Percentiles rank a stretch among this genome's conserved stretches.
phyloP scores from a whole-genome alignment of 2,113 vertebrate species.

The Abramis brama region DNA sequence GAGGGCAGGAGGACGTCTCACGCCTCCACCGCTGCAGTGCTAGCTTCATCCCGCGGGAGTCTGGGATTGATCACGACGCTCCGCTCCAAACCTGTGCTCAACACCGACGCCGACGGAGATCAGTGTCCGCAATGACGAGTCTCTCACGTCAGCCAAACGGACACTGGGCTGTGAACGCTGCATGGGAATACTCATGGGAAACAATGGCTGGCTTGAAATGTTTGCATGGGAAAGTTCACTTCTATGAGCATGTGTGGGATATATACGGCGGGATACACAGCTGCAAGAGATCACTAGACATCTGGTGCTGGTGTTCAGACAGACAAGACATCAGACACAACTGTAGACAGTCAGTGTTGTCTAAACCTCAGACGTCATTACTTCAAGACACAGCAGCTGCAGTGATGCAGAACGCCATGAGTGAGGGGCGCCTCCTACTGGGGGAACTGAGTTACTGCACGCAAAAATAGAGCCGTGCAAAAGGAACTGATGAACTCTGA shows the following conservation, averaged over 20 bases:
- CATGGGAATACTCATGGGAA: not conserved
- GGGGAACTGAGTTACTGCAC: not conserved
- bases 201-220: not conserved
- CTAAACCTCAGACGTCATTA: not conserved
- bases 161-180: not conserved
- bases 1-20: constrained; percentile 71
- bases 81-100: not conserved
- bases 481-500: no score
- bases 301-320: not conserved
- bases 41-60: not conserved
- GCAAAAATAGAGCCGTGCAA: no score
- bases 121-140: not conserved
- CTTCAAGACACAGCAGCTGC: not conserved
- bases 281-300: not conserved
- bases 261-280: not conserved
- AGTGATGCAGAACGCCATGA: not conserved
- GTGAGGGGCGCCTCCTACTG: not conserved
- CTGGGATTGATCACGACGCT: not conserved
- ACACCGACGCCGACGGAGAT: not conserved
- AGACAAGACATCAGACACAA: not conserved
- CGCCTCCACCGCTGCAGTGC: not conserved
- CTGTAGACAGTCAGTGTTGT: not conserved
- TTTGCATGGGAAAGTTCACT: not conserved
- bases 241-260: not conserved
- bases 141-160: not conserved